These are phyloP conservation scores for Thunnus albacares DNA, from an alignment of 2,797 vertebrate species.

Conservation along the genomic window DNA sequence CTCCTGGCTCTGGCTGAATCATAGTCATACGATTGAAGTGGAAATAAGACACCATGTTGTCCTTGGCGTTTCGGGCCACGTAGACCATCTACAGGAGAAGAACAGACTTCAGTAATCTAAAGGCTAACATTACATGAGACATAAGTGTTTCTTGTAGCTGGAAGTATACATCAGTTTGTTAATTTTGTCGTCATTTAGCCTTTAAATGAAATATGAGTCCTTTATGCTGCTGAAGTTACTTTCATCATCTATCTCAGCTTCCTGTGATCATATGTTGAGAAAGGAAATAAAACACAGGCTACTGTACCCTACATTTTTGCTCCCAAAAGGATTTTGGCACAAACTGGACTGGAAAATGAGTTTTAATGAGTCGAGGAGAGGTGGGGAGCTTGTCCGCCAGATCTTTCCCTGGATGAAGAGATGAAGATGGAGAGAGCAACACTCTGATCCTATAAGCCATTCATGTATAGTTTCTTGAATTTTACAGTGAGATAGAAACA, in stretches of 20 bases:
- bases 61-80: slow-evolving; percentile 92
- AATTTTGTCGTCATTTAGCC: background rate
- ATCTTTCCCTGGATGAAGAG: slow-evolving; percentile 48
- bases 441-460: no score
- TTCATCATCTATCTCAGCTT: background rate
- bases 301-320: slow-evolving; percentile 72
- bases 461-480: no score
- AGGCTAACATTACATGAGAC: background rate
- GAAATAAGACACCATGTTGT: slow-evolving; percentile 90
- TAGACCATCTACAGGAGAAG: slow-evolving; percentile 80
- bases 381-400: slow-evolving; percentile 56
- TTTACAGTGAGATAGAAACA: no score
- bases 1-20: slow-evolving; percentile 85
- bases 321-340: slow-evolving; percentile 77
- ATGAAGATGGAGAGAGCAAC: background rate
- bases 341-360: slow-evolving; percentile 74
- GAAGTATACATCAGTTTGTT: background rate
- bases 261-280: background rate
- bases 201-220: background rate
- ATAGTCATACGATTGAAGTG: slow-evolving; percentile 90
- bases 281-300: background rate
- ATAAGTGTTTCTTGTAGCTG: background rate
- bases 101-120: background rate
- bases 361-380: slow-evolving; percentile 75
- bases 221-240: background rate